Conservation (phyloP, 2,113 vertebrate species). For the Podilymbus podiceps region DNA sequence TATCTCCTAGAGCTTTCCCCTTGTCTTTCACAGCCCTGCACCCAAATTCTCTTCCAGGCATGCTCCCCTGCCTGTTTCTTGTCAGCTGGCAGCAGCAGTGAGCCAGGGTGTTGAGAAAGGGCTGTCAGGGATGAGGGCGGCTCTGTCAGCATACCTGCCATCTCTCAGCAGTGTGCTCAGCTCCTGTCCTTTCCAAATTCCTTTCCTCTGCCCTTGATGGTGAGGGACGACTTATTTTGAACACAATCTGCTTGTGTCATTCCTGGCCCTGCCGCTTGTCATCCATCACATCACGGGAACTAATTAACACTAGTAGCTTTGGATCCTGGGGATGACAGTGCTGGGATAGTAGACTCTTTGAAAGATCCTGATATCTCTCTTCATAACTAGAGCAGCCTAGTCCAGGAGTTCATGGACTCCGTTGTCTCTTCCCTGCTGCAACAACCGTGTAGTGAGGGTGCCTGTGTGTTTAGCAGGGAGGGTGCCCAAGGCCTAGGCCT, state of each 20-base stretch:
- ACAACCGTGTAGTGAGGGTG: background rate
- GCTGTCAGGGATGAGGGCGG: background rate
- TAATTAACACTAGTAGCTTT: constrained; percentile 50
- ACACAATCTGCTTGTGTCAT: constrained; percentile 33
- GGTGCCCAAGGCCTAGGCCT: background rate
- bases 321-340: background rate
- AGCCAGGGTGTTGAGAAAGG: background rate
- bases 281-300: constrained; percentile 23
- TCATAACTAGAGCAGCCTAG: background rate
- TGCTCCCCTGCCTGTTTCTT: background rate
- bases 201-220: constrained; percentile 38
- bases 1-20: background rate
- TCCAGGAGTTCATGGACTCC: background rate
- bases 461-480: background rate
- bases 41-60: background rate
- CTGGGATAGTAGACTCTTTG: background rate
- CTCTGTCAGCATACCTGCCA: background rate
- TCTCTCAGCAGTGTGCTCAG: background rate
- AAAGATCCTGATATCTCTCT: background rate
- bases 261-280: constrained; percentile 29
- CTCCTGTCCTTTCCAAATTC: constrained; percentile 24
- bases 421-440: background rate
- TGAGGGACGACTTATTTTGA: constrained; percentile 10
- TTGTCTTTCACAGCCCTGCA: background rate
- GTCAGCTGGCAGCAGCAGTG: background rate